Base-by-base conservation (phyloP, 2,113 vertebrate species). In the Aphyosemion australe region DNA sequence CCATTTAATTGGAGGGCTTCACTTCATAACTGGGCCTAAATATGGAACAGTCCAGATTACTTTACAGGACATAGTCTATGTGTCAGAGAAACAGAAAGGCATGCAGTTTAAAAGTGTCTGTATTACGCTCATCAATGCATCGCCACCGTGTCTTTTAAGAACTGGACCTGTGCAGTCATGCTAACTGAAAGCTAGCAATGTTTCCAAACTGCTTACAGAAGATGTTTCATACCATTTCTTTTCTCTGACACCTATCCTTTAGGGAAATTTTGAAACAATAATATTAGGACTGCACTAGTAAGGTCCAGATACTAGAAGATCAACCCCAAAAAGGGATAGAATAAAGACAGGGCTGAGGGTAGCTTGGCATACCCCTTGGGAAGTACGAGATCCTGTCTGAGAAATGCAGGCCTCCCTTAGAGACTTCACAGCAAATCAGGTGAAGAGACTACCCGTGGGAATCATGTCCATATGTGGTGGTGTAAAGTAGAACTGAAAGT, bases 401-500 rank as follows among this genome's bases (percentile, higher is more conserved):
- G 65, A 80, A 74, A 78, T 76, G 65, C 60, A 66, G 76, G 61
- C 59, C 71, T 79, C 79, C 79, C 82, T 72, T 31, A 57, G 80
- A 84, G 65, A 80, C 78, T 62, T 79, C 59, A 78, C 56, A 77
- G 69, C 72, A 85, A 86, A 85, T 77, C 80, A 86, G 76, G 80
- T 75, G 80, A 80, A 65, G 63, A 82, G 76, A 73, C 64, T 46
- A 76, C 85, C 73, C 73, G 12, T 69, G 85, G 87, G 87, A 87
- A 64, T 82, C 65, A 2, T 49, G 73, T 70, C 80, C 80, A 82
- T 82, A 82, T 74, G 63, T 34, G 1, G 61, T 65, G 76, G 69
- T 76, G 59, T 80, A 75, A 81, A 84, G 83, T 72, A 78, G 68
- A 85, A 72, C 83, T 84, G 58, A 74, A 83, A 86, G 81, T 72